A percentile compares a stretch with the other conserved stretches of the same genome.
phyloP scores from a whole-genome alignment of 2,888 invertebrate genomes.

The Liposcelis brunnea region DNA sequence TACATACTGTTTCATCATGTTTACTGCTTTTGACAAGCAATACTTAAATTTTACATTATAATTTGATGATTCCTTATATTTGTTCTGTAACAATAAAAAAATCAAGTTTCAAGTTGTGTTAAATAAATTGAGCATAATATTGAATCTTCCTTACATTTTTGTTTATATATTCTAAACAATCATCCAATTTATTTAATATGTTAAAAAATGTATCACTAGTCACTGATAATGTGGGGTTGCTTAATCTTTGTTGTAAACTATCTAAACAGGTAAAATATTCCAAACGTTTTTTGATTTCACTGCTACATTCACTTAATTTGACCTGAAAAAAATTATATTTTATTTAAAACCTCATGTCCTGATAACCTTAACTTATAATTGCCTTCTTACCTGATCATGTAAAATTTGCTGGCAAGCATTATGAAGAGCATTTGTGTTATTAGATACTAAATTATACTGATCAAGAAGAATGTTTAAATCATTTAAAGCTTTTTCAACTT shows the following conservation, averaged over 20 bases:
- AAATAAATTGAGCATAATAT: conserved; percentile 1
- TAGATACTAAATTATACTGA: conserved; percentile 73
- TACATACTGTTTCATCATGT: conserved; percentile 62
- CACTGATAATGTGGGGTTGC: conserved; percentile 62
- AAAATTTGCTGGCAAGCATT: conserved; percentile 3
- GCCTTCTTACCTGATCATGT: not conserved
- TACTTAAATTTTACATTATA: conserved; percentile 75
- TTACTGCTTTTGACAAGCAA: conserved; percentile 61
- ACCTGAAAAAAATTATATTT: conserved; percentile 31
- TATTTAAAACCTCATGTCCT: not conserved
- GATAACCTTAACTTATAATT: not conserved
- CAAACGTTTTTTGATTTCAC: conserved; percentile 60
- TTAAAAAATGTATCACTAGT: conserved; percentile 69
- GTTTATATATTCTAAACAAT: conserved; percentile 68
- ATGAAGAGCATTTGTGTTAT: conserved; percentile 83
- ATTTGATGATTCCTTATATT: conserved; percentile 68
- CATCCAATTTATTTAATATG: conserved; percentile 67
- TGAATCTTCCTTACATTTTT: conserved; percentile 46
- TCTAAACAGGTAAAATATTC: conserved; percentile 78
- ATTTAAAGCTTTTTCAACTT: conserved; percentile 51
- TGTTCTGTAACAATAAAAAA: conserved; percentile 34
- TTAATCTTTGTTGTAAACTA: conserved; percentile 57
- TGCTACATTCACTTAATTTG: conserved; percentile 59
- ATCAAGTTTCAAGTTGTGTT: conserved; percentile 13
- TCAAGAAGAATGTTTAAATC: conserved; percentile 53